Evolutionary conservation across 1,140 invertebrate genomes (phyloP).

Genomic region (Oryctes rhinoceros): DNA sequence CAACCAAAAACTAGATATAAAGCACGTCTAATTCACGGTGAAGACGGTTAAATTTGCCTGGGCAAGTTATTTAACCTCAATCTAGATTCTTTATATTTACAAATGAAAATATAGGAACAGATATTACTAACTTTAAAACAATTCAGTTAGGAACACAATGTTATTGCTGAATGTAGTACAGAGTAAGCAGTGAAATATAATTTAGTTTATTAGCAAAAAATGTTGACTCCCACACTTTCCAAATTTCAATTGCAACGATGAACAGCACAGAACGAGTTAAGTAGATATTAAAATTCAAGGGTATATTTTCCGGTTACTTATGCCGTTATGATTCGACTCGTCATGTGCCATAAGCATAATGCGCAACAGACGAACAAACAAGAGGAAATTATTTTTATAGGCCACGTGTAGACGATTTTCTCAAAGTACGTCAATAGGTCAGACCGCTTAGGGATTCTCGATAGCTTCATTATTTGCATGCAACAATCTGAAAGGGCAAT

Average conservation of each 20-base stretch:
- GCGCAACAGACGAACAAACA: background rate
- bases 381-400: slow-evolving; percentile 30
- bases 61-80: too few species aligned
- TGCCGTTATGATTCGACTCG: background rate
- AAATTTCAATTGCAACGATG: background rate
- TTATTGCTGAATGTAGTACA: too few species aligned
- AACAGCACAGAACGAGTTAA: background rate
- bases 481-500: background rate
- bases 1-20: too few species aligned
- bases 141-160: too few species aligned
- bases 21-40: too few species aligned
- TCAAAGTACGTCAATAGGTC: slow-evolving; percentile 13
- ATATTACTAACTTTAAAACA: too few species aligned
- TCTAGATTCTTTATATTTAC: too few species aligned
- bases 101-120: too few species aligned
- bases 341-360: background rate
- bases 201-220: background rate
- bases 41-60: too few species aligned
- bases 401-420: slow-evolving; percentile 27
- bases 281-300: background rate
- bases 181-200: background rate
- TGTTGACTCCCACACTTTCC: background rate
- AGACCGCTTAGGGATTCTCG: background rate
- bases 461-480: slow-evolving; percentile 19
- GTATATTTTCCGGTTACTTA: background rate